Conservation (phyloP, 2,797 vertebrate genomes). For the Arctocebus calabarensis region DNA sequence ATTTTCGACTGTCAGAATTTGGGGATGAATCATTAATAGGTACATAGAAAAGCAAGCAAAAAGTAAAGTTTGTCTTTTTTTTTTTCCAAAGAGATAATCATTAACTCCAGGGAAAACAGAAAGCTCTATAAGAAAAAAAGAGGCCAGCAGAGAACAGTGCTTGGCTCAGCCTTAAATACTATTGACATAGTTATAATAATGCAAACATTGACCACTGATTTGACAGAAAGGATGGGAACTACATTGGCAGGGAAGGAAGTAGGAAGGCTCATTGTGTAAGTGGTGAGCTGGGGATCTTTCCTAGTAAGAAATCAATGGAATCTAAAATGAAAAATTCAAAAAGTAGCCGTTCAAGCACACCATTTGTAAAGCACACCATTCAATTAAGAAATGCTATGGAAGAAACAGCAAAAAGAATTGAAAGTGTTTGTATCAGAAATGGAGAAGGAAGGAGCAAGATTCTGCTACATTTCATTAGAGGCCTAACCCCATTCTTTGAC, state of each 20-base stretch:
- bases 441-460: not conserved
- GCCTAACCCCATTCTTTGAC: not conserved
- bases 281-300: not conserved
- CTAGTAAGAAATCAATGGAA: not conserved
- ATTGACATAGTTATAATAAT: slow-evolving; percentile 31
- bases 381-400: not conserved
- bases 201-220: not conserved
- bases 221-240: not conserved
- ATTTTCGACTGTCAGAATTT: not conserved
- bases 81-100: slow-evolving; percentile 62
- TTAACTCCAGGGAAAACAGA: slow-evolving; percentile 74
- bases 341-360: not conserved
- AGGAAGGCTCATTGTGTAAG: not conserved
- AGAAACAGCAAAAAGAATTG: not conserved
- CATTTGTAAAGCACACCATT: not conserved
- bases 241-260: not conserved
- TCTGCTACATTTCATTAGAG: not conserved
- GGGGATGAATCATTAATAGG: not conserved
- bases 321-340: not conserved
- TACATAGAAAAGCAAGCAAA: slow-evolving; percentile 14
- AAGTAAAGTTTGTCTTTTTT: not conserved
- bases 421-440: not conserved
- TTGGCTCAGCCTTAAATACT: slow-evolving; percentile 53
- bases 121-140: slow-evolving; percentile 22
- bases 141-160: not conserved